Conservation (phyloP, 23 tunicate genomes). For the Phallusia fumigata region DNA sequence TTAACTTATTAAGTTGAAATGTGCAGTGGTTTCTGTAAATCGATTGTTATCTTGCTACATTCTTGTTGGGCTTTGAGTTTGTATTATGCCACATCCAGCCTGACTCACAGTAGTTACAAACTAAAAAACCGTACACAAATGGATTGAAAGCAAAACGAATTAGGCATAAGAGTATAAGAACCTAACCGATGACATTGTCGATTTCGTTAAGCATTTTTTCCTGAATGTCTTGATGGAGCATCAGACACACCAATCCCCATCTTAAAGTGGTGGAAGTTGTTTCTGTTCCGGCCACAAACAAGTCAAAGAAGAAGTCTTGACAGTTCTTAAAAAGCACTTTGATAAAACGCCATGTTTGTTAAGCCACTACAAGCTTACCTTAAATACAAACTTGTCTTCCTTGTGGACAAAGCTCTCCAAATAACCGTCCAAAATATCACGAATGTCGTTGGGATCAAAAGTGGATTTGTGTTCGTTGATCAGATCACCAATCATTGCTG, state of each 20-base stretch:
- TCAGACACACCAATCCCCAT: not conserved
- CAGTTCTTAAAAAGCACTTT: not conserved
- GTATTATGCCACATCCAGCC: too few species aligned
- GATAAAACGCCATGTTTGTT: not conserved
- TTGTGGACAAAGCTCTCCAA: not conserved
- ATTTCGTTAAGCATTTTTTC: not conserved
- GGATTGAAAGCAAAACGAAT: too few species aligned
- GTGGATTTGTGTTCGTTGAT: not conserved
- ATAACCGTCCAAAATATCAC: not conserved
- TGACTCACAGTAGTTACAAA: too few species aligned
- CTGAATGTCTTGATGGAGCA: not conserved
- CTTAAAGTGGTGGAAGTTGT: not conserved
- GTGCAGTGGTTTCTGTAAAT: too few species aligned
- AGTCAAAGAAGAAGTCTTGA: conserved; percentile 4
- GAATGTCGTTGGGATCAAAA: not conserved
- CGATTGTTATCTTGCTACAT: too few species aligned
- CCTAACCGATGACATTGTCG: not conserved
- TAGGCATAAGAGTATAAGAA: not conserved
- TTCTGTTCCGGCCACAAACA: conserved; percentile 12
- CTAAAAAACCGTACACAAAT: too few species aligned
- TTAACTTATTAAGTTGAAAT: too few species aligned
- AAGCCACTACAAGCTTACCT: not conserved
- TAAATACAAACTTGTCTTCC: not conserved
- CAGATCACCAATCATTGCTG: not conserved
- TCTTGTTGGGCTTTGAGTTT: too few species aligned